These are phyloP conservation scores for Madoqua kirkii DNA, from an alignment of 2,113 vertebrate species.

Conservation along the genomic window DNA sequence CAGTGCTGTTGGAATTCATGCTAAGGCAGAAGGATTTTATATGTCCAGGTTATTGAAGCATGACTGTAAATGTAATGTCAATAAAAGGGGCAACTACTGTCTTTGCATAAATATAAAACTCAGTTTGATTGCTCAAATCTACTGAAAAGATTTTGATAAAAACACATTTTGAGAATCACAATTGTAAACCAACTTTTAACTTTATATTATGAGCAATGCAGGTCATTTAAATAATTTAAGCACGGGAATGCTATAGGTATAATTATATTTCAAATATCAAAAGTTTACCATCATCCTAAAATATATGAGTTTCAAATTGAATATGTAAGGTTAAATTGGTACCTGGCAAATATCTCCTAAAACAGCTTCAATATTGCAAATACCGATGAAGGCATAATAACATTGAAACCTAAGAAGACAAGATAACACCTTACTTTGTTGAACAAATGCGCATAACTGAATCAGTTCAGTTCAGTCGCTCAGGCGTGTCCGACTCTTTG, in stretches of 20 bases:
- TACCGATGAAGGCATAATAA: neutral
- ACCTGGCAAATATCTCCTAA: neutral
- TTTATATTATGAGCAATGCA: neutral
- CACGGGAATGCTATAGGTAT: neutral
- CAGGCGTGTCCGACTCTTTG: rapidly evolving
- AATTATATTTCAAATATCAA: neutral
- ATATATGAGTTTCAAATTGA: neutral
- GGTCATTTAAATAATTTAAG: neutral
- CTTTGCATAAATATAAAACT: neutral
- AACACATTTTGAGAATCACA: neutral
- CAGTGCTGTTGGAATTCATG: neutral
- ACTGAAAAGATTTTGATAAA: neutral
- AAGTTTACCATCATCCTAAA: neutral
- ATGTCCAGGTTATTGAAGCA: neutral
- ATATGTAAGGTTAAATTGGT: neutral
- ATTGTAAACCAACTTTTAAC: neutral
- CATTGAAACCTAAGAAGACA: neutral
- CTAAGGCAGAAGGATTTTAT: neutral
- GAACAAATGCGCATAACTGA: neutral
- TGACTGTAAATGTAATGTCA: neutral
- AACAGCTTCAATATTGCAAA: neutral
- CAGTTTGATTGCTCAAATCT: neutral
- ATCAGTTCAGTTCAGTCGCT: neutral
- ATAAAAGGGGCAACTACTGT: neutral
- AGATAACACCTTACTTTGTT: neutral